These are phyloP conservation scores for Hypomesus transpacificus DNA, from an alignment of 2,113 vertebrate species.

Conservation along the genomic window DNA sequence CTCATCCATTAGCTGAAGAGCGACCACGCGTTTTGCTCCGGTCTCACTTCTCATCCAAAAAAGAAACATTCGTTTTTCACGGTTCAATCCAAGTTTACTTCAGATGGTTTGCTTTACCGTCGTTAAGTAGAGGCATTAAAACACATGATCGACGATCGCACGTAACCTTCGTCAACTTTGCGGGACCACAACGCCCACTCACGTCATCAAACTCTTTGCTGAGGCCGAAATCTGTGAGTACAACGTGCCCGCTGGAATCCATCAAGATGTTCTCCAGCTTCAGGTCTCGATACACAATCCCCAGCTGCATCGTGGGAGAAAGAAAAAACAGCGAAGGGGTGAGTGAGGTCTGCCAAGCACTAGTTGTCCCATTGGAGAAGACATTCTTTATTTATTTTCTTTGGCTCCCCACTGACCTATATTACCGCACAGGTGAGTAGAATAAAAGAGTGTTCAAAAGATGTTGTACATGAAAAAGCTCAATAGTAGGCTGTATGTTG, in stretches of 20 bases:
- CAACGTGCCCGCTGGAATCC: slow-evolving; percentile 92
- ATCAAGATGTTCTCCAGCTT: slow-evolving; percentile 98
- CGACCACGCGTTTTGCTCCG: too few relatives aligned
- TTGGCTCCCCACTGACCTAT: too few relatives aligned
- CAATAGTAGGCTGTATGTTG: neutral
- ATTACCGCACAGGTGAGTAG: too few relatives aligned
- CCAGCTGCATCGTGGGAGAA: slow-evolving; percentile 72
- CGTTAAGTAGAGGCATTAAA: neutral
- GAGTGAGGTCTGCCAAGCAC: neutral
- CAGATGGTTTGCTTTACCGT: too few relatives aligned
- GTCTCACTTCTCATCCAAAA: too few relatives aligned
- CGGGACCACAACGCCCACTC: slow-evolving; percentile 43
- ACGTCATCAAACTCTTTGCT: slow-evolving; percentile 99
- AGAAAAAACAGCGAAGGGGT: neutral
- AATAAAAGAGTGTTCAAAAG: too few relatives aligned
- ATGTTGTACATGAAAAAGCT: too few relatives aligned
- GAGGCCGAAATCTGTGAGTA: slow-evolving; percentile 96
- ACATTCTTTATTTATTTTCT: too few relatives aligned
- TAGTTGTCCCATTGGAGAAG: too few relatives aligned
- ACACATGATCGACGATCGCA: too few relatives aligned
- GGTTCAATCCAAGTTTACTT: too few relatives aligned
- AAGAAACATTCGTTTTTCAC: too few relatives aligned
- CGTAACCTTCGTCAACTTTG: neutral
- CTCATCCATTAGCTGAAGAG: slow-evolving; percentile 13
- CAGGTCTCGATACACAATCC: slow-evolving; percentile 96